A percentile compares a stretch with the other conserved stretches of the same genome.
Evolutionary conservation across 1,140 invertebrate genomes (phyloP).

Genomic region (Drosophila asahinai): DNA sequence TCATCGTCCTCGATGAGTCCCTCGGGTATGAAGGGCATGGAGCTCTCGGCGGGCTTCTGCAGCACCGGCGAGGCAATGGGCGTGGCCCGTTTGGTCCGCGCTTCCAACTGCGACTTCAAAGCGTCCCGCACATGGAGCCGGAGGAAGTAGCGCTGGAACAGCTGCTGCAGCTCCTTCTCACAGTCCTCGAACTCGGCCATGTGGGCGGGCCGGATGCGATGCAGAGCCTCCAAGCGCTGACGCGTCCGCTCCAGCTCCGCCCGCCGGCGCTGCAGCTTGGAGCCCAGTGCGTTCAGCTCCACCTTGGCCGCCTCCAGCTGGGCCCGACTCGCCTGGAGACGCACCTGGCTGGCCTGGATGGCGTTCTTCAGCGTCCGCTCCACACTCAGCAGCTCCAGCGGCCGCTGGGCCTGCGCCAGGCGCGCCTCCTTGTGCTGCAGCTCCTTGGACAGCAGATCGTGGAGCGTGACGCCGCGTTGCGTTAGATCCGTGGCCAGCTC

Average conservation of each 20-base stretch:
- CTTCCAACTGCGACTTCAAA: slow-evolving; percentile 75
- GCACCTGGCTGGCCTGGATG: slow-evolving; percentile 86
- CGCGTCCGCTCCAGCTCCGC: slow-evolving; percentile 96
- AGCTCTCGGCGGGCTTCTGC: slow-evolving; percentile 70
- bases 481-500: slow-evolving; percentile 96
- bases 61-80: slow-evolving; percentile 70
- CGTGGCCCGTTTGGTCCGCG: slow-evolving; percentile 66
- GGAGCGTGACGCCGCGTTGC: slow-evolving; percentile 94
- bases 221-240: slow-evolving; percentile 95
- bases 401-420: slow-evolving; percentile 89
- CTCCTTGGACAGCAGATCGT: slow-evolving; percentile 96
- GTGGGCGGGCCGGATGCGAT: slow-evolving; percentile 98
- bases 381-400: slow-evolving; percentile 93
- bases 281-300: slow-evolving; percentile 91
- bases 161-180: slow-evolving; percentile 93
- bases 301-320: slow-evolving; percentile 80
- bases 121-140: slow-evolving; percentile 93
- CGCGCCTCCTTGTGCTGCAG: slow-evolving; percentile 91
- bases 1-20: slow-evolving; percentile 80
- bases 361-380: slow-evolving; percentile 91
- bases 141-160: slow-evolving; percentile 95
- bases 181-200: slow-evolving; percentile 98
- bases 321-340: slow-evolving; percentile 60
- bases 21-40: slow-evolving; percentile 81
- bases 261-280: slow-evolving; percentile 96